Base-by-base conservation (phyloP, 1,140 invertebrate genomes). In the Hypothenemus hampei region DNA sequence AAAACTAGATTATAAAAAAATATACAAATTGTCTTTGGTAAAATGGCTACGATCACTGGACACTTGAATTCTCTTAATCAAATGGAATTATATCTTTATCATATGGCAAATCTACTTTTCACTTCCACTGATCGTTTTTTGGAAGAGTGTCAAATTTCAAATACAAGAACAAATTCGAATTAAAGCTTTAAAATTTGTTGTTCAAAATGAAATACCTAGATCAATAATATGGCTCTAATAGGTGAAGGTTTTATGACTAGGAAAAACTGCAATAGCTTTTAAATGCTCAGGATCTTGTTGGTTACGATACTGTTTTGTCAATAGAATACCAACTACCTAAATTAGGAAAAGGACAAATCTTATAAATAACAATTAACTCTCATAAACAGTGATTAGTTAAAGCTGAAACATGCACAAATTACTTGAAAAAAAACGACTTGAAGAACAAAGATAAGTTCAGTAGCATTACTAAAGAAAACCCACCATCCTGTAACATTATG, bases 241-340 rank as follows among this genome's bases (percentile, higher is more conserved):
- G 47, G 72, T 69, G 64, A 82, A 82, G 70, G 81, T 78, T 21
- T 54, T 45, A 67, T 81, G 76, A 65, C 78, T 74, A 37, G 83
- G 81, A 72, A 85, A 85, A 62, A 85, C 74, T 58, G 82, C 81
- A 63, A 82, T 81, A 43, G 81, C 78, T 67, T 78, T 75, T 11
- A 56, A 37, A 72, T 82, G 79, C 66, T 79, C 73, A 46, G 84
- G 82, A 75, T 86, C 80, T 33, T 82, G 78, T 73, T 84, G 83
- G 73, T 88, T 87, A 67, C 85, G 78, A 69, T 85, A 88, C 61
- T 77, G 78, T 70, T 81, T 77, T 48, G 85, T 83, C 67, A 87
- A 73, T 69, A 85, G 83, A 62, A 86, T 81, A 68, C 85, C 85
- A 66, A 87, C 79, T 64, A 89, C 77, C 86, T 87, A 56, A 33